Evolutionary conservation across 2,888 invertebrate species (phyloP), one percentile per base, ranked within the genome.

Genomic region (Ganaspis brasiliensis): DNA sequence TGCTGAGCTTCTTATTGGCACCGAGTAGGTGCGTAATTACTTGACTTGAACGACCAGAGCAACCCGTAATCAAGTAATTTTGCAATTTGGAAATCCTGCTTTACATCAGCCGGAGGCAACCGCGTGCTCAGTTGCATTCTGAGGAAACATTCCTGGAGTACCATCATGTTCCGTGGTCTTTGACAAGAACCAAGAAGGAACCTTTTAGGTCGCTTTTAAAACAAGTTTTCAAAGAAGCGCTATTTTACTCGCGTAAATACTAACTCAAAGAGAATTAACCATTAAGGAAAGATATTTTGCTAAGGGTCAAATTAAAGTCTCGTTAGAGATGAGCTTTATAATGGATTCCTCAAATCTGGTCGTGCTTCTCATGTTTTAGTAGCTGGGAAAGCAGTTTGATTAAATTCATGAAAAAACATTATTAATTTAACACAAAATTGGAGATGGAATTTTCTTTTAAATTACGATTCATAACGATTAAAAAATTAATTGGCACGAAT

Each of bases 31-130:
- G 81, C 82, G 82, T 84, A 87, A 87, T 87, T 87, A 87, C 84
- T 81, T 84, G 79, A 73, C 79, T 82, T 80, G 77, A 75, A 79
- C 77, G 74, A 81, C 77, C 83, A 78, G 61, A 72, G 74, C 77
- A 84, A 85, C 84, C 85, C 76, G 77, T 83, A 82, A 85, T 87
- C 87, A 85, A 82, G 84, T 81, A 84, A 88, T 88, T 87, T 88
- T 85, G 87, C 82, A 87, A 87, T 87, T 88, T 87, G 83, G 85
- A 83, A 83, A 81, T 82, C 83, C 79, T 80, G 80, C 72, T 73
- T 61, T 49, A 8, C 45, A 78, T 73, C 75, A 59, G 84, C 82
- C 81, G 70, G 75, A 77, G 81, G 83, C 82, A 77, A 55, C 78
- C 35, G 72, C 73, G 59, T 67, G 67, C 67, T 57, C 40, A 67